These are phyloP conservation scores for Rhodeus uyekii DNA, from an alignment of 2,797 vertebrate species.

Conservation along the genomic window DNA sequence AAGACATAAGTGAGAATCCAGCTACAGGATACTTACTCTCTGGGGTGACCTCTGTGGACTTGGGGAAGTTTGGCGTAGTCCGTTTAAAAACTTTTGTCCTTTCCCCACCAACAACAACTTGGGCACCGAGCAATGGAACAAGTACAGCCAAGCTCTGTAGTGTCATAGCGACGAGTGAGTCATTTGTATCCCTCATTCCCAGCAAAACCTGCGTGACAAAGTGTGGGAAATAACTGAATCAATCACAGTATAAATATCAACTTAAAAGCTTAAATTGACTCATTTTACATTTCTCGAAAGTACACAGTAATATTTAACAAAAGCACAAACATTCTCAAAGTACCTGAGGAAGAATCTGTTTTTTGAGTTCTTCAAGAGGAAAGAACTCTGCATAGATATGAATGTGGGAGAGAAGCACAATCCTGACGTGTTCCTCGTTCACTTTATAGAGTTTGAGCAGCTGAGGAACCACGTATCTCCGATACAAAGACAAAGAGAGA, in stretches of 20 bases:
- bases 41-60: constrained; percentile 86
- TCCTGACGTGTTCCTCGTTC: constrained; percentile 91
- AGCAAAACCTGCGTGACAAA: constrained; percentile 83
- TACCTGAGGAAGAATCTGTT: constrained; percentile 94
- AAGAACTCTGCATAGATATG: constrained; percentile 90
- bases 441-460: constrained; percentile 91
- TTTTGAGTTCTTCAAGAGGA: constrained; percentile 88
- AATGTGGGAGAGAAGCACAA: constrained; percentile 89
- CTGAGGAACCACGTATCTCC: constrained; percentile 86
- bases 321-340: not conserved
- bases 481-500: constrained; percentile 87
- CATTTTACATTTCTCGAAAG: not conserved
- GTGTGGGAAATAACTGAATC: not conserved
- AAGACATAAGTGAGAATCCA: not conserved
- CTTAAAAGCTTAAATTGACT: not conserved
- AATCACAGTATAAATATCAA: not conserved
- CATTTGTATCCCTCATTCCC: constrained; percentile 92
- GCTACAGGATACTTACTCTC: constrained; percentile 80
- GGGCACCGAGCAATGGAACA: constrained; percentile 92
- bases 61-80: constrained; percentile 91
- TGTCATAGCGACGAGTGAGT: constrained; percentile 89
- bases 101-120: constrained; percentile 95
- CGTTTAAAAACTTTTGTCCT: constrained; percentile 95
- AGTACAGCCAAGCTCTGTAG: constrained; percentile 92
- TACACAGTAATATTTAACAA: not conserved